Evolutionary conservation across 2,888 invertebrate genomes (phyloP).

Genomic region (Nebria salina): DNA sequence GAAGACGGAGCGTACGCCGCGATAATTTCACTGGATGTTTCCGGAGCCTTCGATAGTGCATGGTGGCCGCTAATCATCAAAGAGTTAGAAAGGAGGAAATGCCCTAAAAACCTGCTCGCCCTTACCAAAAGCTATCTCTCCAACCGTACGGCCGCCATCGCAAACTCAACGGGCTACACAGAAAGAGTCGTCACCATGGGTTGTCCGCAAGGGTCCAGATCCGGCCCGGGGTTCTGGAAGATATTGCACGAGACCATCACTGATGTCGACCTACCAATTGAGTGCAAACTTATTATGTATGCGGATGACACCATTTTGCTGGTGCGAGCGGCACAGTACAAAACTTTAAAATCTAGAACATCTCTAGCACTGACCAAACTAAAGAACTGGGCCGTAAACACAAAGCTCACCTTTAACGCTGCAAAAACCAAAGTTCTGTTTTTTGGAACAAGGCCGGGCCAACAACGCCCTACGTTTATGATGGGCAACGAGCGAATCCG

Average conservation of each 20-base stretch:
- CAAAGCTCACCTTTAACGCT: conserved; percentile 31
- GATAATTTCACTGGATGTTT: conserved; percentile 47
- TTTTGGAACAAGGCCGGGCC: conserved; percentile 31
- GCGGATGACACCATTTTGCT: conserved; percentile 19
- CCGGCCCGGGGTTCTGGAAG: conserved; percentile 41
- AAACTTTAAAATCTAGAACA: conserved; percentile 16
- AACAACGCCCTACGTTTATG: conserved; percentile 38
- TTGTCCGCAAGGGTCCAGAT: conserved; percentile 46
- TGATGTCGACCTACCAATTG: conserved; percentile 17
- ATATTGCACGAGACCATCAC: conserved; percentile 31
- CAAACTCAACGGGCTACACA: background rate
- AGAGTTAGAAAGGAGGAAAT: conserved; percentile 41
- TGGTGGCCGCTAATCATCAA: conserved; percentile 44
- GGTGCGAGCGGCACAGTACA: conserved; percentile 14
- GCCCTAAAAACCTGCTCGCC: conserved; percentile 45
- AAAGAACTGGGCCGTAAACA: background rate
- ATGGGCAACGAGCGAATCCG: conserved; percentile 21
- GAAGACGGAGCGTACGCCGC: conserved; percentile 39
- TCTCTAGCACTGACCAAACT: conserved; percentile 8
- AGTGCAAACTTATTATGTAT: conserved; percentile 7
- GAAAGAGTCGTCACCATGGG: conserved; percentile 29
- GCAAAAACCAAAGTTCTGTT: conserved; percentile 41
- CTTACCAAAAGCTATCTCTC: conserved; percentile 26
- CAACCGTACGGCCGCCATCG: background rate
- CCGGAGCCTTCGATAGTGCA: conserved; percentile 54